Conservation (phyloP, 2,888 invertebrate genomes). For the Phrixothrix hirtus region DNA sequence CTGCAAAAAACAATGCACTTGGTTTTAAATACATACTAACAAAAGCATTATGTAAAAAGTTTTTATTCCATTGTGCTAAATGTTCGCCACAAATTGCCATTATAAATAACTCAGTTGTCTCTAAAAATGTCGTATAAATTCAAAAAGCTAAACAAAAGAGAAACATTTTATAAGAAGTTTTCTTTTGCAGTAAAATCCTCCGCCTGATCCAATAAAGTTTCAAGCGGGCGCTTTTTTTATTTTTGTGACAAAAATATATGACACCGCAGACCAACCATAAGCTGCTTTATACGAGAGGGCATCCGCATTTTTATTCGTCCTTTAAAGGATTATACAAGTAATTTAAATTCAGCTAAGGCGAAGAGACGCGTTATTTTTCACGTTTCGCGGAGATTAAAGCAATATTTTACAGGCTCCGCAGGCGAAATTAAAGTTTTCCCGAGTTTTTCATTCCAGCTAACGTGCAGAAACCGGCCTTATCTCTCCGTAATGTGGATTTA, state of each 20-base stretch:
- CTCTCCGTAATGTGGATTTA: constrained; percentile 52
- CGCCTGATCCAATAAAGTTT: constrained; percentile 21
- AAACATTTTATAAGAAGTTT: constrained; percentile 18
- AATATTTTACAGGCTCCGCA: constrained; percentile 53
- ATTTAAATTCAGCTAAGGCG: constrained; percentile 58
- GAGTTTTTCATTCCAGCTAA: constrained; percentile 45
- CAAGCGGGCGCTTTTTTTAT: constrained; percentile 16
- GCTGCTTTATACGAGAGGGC: constrained; percentile 38
- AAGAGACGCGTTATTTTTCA: constrained; percentile 53
- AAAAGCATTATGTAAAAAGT: constrained; percentile 2
- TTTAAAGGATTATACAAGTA: constrained; percentile 52
- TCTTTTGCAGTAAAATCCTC: constrained; percentile 12
- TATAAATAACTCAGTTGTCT: constrained; percentile 12
- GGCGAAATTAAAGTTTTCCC: constrained; percentile 55
- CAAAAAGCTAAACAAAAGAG: constrained; percentile 13
- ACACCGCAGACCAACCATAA: constrained; percentile 31
- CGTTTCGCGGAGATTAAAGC: constrained; percentile 57
- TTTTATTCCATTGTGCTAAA: constrained; percentile 7
- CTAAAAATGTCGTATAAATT: constrained; percentile 10
- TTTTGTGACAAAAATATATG: constrained; percentile 24
- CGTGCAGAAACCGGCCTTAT: constrained; percentile 55
- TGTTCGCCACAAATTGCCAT: constrained; percentile 10
- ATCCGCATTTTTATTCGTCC: constrained; percentile 47
- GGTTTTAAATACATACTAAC: not conserved
- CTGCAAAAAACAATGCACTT: not conserved